phyloP scores from a whole-genome alignment of 1,140 invertebrate species.

The Drosophila ohnishii region DNA sequence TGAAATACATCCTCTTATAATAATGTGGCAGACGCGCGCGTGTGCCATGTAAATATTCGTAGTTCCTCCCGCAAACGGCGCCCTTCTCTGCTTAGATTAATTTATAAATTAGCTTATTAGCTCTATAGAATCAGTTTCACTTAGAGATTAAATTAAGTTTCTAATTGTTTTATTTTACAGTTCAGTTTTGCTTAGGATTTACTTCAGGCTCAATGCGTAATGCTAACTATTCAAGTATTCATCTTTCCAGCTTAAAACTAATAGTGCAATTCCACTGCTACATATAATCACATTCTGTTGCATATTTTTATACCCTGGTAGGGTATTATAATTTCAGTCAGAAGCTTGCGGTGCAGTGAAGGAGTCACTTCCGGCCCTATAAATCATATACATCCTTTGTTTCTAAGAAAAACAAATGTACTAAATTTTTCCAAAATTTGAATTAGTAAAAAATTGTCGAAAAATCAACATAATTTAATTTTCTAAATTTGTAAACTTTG shows the following conservation, averaged over 20 bases:
- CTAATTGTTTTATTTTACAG: slow-evolving; percentile 10
- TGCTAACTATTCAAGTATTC: slow-evolving; percentile 7
- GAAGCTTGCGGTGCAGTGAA: no score
- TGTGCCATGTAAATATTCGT: slow-evolving; percentile 1
- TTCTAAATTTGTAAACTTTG: no score
- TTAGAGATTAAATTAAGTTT: slow-evolving; percentile 4
- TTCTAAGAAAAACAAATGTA: no score
- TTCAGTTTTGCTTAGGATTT: slow-evolving; percentile 31
- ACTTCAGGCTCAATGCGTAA: slow-evolving; percentile 26
- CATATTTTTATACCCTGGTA: no score
- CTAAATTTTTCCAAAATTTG: no score
- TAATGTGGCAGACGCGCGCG: neutral
- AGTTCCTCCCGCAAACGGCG: neutral
- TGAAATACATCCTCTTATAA: neutral
- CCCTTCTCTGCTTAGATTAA: neutral
- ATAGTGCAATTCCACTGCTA: neutral
- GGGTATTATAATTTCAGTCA: no score
- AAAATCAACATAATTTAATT: no score
- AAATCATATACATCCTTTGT: no score
- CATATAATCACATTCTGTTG: neutral
- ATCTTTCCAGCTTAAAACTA: slow-evolving; percentile 8
- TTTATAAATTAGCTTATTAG: slow-evolving; percentile 22
- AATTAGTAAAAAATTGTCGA: no score
- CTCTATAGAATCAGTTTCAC: slow-evolving; percentile 21
- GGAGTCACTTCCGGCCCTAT: no score